Evolutionary conservation across 2,888 invertebrate genomes (phyloP).

Genomic region (Andrena camellia): DNA sequence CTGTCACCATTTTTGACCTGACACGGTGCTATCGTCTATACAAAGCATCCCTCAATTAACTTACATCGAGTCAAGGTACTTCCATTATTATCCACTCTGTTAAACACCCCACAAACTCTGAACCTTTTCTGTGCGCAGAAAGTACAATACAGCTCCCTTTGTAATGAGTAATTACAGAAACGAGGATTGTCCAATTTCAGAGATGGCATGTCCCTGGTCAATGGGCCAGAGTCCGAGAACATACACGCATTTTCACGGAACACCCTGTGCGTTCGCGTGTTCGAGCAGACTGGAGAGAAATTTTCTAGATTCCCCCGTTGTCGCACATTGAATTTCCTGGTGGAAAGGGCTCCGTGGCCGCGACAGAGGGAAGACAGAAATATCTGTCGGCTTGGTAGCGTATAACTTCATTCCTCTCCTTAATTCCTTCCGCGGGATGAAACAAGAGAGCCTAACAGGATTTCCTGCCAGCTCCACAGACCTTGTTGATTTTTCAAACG

Average conservation of each 20-base stretch:
- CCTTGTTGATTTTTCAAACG: conserved; percentile 56
- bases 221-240: neutral
- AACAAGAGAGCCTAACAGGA: conserved; percentile 48
- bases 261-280: conserved; percentile 11
- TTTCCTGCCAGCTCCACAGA: conserved; percentile 40
- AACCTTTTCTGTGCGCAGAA: too few relatives aligned
- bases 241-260: conserved; percentile 7
- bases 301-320: conserved; percentile 34
- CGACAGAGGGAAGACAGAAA: conserved; percentile 23
- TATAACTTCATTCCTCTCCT: conserved; percentile 53
- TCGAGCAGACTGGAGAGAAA: conserved; percentile 31
- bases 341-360: neutral
- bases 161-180: neutral
- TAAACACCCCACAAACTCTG: too few relatives aligned
- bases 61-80: too few relatives aligned
- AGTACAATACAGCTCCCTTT: too few relatives aligned
- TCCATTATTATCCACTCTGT: too few relatives aligned
- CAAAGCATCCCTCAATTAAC: too few relatives aligned
- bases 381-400: conserved; percentile 36
- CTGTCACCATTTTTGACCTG: too few relatives aligned
- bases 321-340: conserved; percentile 49
- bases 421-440: conserved; percentile 46
- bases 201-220: neutral
- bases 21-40: too few relatives aligned
- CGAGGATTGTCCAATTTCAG: neutral